These are phyloP conservation scores for Erpornis zantholeuca DNA, from an alignment of 2,113 vertebrate genomes.

Conservation along the genomic window DNA sequence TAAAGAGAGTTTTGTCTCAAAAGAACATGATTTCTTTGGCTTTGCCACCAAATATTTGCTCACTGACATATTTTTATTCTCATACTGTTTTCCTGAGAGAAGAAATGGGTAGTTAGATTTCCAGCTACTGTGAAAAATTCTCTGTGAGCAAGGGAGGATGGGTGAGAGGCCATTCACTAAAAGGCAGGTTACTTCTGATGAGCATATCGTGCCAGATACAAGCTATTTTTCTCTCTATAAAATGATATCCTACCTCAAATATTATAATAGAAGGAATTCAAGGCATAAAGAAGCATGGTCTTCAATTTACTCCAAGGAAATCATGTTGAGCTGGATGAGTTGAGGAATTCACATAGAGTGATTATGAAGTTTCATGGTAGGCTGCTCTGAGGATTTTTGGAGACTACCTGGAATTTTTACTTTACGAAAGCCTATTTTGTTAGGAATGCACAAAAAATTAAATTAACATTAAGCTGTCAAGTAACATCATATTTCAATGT, in stretches of 20 bases:
- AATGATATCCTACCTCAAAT: background rate
- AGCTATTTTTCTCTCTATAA: background rate
- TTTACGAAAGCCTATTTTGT: background rate
- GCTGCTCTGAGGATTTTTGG: background rate
- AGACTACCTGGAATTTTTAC: background rate
- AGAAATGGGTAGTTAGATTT: background rate
- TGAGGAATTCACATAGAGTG: background rate
- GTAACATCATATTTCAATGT: background rate
- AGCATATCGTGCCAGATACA: background rate
- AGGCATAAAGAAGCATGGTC: rapidly evolving
- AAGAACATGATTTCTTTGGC: background rate
- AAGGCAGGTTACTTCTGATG: background rate
- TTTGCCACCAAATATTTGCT: conserved; percentile 1
- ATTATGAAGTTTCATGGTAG: background rate
- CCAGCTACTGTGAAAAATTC: background rate
- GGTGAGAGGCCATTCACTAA: background rate
- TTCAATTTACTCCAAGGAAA: background rate
- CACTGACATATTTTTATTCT: background rate
- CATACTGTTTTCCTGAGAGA: background rate
- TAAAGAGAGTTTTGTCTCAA: conserved; percentile 15
- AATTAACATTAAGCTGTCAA: background rate
- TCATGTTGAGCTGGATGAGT: background rate
- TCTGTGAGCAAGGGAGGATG: background rate
- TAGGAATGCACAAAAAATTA: background rate
- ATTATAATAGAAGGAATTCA: background rate